Percentiles rank a stretch among this genome's conserved stretches.
Conservation (phyloP, 2,797 vertebrate genomes). For the Pitangus sulphuratus region DNA sequence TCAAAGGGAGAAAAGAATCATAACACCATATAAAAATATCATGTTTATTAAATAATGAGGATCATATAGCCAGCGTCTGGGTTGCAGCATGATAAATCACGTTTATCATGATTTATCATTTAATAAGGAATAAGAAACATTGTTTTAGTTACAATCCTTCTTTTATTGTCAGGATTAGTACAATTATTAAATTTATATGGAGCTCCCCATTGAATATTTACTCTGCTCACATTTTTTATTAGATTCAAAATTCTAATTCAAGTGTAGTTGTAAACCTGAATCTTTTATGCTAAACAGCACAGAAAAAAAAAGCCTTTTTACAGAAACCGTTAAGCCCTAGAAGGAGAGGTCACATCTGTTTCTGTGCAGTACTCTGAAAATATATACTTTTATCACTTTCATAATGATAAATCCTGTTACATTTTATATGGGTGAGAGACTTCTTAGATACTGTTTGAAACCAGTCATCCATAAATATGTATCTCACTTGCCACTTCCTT, state of each 20-base stretch:
- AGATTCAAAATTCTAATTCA: background rate
- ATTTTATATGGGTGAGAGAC: background rate
- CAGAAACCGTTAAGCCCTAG: background rate
- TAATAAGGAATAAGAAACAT: background rate
- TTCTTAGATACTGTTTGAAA: slow-evolving; percentile 14
- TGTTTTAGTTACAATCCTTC: background rate
- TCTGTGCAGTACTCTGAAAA: background rate
- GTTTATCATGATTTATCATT: background rate
- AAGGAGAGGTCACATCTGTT: background rate
- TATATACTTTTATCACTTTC: background rate
- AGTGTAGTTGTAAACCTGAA: background rate
- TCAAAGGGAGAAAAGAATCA: background rate
- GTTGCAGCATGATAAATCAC: slow-evolving; percentile 34
- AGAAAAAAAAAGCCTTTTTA: background rate
- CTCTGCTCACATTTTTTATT: background rate
- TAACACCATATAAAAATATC: background rate
- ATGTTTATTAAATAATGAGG: slow-evolving; percentile 34
- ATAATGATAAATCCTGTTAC: background rate
- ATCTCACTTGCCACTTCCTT: background rate
- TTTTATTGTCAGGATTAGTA: slow-evolving; percentile 6
- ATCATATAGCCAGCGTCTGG: background rate
- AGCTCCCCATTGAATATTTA: background rate
- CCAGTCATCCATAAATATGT: background rate
- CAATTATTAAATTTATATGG: background rate
- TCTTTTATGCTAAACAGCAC: background rate